Evolutionary conservation across 2,888 invertebrate genomes (phyloP).

Genomic region (Oligia strigilis): DNA sequence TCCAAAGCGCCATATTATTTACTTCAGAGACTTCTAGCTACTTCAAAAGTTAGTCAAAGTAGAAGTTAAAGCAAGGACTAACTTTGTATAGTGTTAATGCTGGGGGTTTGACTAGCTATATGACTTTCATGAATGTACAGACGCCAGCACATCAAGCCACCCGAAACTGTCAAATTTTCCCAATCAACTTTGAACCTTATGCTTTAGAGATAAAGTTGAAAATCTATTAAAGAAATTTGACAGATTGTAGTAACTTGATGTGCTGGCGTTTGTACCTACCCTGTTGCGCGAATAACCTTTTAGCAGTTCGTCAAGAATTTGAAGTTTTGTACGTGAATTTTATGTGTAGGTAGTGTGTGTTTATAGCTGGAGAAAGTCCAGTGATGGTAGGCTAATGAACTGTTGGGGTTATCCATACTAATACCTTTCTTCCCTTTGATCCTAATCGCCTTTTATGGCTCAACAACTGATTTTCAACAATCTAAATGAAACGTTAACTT

Average conservation of each 20-base stretch:
- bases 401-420: background rate
- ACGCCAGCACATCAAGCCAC: too few species aligned
- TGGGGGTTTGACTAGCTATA: constrained; percentile 4
- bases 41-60: constrained; percentile 1
- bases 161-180: too few species aligned
- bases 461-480: background rate
- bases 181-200: too few species aligned
- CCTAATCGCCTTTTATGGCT: background rate
- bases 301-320: constrained; percentile 14
- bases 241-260: too few species aligned
- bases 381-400: background rate
- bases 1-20: background rate
- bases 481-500: background rate
- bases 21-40: background rate
- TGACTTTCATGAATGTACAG: constrained; percentile 14
- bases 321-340: background rate
- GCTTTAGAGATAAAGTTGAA: too few species aligned
- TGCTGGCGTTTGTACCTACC: background rate
- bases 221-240: too few species aligned
- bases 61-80: constrained; percentile 11
- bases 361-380: background rate
- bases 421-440: background rate
- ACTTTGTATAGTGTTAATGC: constrained; percentile 16
- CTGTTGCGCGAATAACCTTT: constrained; percentile 3
- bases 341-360: background rate